Base-by-base conservation (phyloP, 2,888 invertebrate species). In the Sepioteuthis lessoniana region DNA sequence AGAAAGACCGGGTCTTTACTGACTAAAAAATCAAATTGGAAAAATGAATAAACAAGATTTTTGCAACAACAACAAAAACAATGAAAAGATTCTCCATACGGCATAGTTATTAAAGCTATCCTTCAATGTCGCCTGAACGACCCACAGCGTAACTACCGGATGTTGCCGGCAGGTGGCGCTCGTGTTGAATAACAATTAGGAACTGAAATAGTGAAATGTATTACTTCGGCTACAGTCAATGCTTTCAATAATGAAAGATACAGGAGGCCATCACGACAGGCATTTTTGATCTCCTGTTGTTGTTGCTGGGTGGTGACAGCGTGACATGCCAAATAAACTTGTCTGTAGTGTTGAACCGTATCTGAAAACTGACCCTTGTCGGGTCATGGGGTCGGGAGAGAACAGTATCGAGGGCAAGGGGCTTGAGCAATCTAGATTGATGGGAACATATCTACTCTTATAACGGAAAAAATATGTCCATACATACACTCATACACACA, bases 291-390 rank as follows among this genome's bases (percentile, higher is more conserved):
- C 13, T 8, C 76, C 31, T n/a, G 60, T 13, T 76, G 76, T n/a
- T 31, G 7, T 13, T 76, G 31, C 7, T 76, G 76, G 31, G 76
- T 76, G n/a, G 76, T 76, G 76, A n/a, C 76, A 28, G 31, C 31
- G n/a, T 31, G 76, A 76, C 76, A 76, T n/a, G 76, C n/a, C 31
- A 76, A 76, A 76, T 76, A 76, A 76, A 76, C 76, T 76, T 76
- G 76, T 76, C 76, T 76, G 76, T 31, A 28, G 13, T 31, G 76
- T 31, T 76, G 76, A 76, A 76, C 76, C 76, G n/a, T 10, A n/a
- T 31, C 76, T 76, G 76, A 31, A 76, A 76, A 76, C n/a, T 76
- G 76, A 76, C n/a, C 31, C 76, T 1, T 31, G 10, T 31, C 31
- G n/a, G 31, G 31, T n/a, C 31, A 31, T n/a, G 31, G 8, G 60